phyloP scores from a whole-genome alignment of 2,113 vertebrate species.

The Circaetus cinerascens region DNA sequence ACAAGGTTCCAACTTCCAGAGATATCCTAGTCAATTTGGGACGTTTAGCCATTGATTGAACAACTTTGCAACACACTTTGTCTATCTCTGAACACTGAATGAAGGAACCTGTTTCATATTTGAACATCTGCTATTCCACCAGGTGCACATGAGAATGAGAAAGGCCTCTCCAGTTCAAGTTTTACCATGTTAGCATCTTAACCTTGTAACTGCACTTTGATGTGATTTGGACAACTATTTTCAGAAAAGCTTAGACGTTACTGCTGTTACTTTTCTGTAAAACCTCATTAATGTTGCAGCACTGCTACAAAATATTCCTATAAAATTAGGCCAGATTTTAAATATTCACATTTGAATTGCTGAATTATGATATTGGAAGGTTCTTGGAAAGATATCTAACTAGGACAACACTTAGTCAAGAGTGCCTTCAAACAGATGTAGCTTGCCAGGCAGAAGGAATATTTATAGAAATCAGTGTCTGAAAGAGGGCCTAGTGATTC shows the following conservation, averaged over 20 bases:
- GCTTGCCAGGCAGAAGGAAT: slow-evolving; percentile 29
- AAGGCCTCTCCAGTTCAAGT: not conserved
- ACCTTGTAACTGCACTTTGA: not conserved
- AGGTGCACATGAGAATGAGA: not conserved
- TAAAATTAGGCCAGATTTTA: not conserved
- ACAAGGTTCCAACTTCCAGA: not conserved
- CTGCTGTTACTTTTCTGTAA: not conserved
- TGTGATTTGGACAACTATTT: not conserved
- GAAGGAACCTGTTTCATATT: not conserved
- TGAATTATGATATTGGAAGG: not conserved
- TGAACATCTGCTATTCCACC: not conserved
- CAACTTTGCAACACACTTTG: not conserved
- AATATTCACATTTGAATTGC: not conserved
- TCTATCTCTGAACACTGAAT: not conserved
- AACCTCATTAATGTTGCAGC: not conserved
- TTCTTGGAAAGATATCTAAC: slow-evolving; percentile 28
- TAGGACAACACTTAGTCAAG: slow-evolving; percentile 19
- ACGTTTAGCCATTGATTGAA: not conserved
- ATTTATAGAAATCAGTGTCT: not conserved
- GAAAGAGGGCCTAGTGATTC: not conserved
- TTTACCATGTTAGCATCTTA: not conserved
- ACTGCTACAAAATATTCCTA: not conserved
- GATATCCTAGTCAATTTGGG: not conserved
- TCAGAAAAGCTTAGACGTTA: not conserved
- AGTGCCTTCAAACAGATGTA: slow-evolving; percentile 19